Percentiles rank a stretch among this genome's conserved stretches.
phyloP scores from a whole-genome alignment of 2,888 invertebrate genomes.

The Phengaris alcon region DNA sequence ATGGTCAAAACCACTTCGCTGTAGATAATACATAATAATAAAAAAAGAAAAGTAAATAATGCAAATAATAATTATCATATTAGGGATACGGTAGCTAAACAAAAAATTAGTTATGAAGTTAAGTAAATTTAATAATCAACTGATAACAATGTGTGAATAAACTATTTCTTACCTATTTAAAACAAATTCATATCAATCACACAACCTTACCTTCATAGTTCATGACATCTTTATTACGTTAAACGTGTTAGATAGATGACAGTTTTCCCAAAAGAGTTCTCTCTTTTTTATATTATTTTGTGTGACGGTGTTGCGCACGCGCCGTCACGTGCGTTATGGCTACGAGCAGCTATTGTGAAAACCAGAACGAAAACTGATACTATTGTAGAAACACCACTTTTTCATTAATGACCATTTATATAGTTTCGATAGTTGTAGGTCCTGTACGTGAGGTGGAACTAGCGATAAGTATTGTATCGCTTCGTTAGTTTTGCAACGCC shows the following conservation, averaged over 20 bases:
- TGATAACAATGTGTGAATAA: neutral
- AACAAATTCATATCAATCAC: neutral
- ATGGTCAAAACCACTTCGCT: too few relatives aligned
- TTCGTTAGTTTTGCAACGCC: neutral
- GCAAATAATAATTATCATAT: too few relatives aligned
- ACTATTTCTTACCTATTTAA: neutral
- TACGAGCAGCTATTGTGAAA: conserved; percentile 36
- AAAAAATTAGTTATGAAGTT: too few relatives aligned
- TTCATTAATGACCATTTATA: neutral
- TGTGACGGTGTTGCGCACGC: conserved; percentile 34
- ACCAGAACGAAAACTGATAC: conserved; percentile 48
- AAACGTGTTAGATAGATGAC: neutral
- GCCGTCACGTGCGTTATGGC: conserved; percentile 35
- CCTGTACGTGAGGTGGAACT: neutral
- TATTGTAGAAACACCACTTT: neutral
- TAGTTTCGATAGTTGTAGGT: neutral
- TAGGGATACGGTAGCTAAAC: too few relatives aligned
- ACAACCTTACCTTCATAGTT: conserved; percentile 1
- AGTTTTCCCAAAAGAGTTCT: neutral
- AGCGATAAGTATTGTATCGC: neutral
- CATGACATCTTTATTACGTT: neutral
- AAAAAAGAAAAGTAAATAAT: too few relatives aligned
- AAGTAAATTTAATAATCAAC: too few relatives aligned
- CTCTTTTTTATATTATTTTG: neutral
- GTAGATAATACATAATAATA: too few relatives aligned